Percentiles rank a stretch among this genome's conserved stretches.
phyloP scores from a whole-genome alignment of 1,140 invertebrate genomes.

The Apis florea region DNA sequence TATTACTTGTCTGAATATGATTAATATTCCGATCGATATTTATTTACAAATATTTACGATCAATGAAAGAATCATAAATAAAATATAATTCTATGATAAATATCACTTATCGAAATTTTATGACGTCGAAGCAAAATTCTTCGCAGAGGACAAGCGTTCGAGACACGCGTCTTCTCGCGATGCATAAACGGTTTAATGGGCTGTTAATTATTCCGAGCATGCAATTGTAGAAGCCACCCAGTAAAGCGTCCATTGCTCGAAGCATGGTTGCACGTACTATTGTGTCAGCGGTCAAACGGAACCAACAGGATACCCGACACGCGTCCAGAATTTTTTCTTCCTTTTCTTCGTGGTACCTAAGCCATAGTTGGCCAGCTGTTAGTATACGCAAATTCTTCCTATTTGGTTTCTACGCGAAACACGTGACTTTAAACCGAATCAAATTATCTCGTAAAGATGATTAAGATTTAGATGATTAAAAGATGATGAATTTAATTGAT shows the following conservation, averaged over 20 bases:
- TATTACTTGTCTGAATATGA: not conserved
- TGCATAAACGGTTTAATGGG: constrained; percentile 43
- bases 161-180: constrained; percentile 30
- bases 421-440: not conserved
- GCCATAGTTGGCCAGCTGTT: constrained; percentile 65
- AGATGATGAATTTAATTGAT: too few species aligned
- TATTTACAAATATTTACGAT: not conserved
- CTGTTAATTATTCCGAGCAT: constrained; percentile 66
- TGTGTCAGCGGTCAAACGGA: constrained; percentile 75
- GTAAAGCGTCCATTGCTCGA: constrained; percentile 57
- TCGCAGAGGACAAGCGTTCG: not conserved
- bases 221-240: constrained; percentile 54
- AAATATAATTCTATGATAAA: not conserved
- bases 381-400: constrained; percentile 39
- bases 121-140: not conserved
- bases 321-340: constrained; percentile 73
- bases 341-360: constrained; percentile 26
- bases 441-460: not conserved
- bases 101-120: constrained; percentile 6
- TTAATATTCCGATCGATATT: too few species aligned
- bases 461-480: too few species aligned
- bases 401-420: constrained; percentile 42
- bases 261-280: constrained; percentile 75
- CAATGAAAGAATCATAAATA: not conserved
- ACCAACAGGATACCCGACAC: constrained; percentile 76